Conservation (phyloP, 2,888 invertebrate genomes). For the Synergus umbraculus region DNA sequence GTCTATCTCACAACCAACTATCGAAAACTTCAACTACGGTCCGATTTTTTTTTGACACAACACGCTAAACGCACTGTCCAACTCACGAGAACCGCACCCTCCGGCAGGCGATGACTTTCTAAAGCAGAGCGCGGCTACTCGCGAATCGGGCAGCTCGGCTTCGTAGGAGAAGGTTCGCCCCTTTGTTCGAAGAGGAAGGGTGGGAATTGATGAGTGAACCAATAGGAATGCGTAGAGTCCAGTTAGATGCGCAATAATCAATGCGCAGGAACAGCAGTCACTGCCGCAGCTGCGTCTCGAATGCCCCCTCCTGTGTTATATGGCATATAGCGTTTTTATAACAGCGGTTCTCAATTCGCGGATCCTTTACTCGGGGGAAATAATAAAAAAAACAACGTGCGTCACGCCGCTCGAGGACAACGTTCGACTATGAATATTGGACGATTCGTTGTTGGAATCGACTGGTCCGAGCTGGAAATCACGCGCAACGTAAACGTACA, state of each 20-base stretch:
- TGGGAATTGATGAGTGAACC: not conserved
- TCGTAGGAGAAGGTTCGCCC: conserved; percentile 38
- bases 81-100: conserved; percentile 30
- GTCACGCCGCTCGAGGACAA: conserved; percentile 39
- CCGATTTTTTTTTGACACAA: conserved; percentile 26
- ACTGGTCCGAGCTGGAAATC: conserved; percentile 13
- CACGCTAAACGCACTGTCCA: not conserved
- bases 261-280: conserved; percentile 15
- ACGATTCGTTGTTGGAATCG: conserved; percentile 6
- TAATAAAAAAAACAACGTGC: conserved; percentile 34
- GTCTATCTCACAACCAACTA: not conserved
- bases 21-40: not conserved
- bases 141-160: conserved; percentile 12
- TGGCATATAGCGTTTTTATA: conserved; percentile 10
- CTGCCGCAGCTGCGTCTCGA: conserved; percentile 47
- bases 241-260: conserved; percentile 40
- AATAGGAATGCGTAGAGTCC: not conserved
- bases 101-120: conserved; percentile 42
- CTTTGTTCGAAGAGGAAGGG: conserved; percentile 22
- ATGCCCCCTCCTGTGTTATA: conserved; percentile 43
- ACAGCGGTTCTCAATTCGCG: conserved; percentile 3
- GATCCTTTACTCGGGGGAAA: not conserved
- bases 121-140: not conserved
- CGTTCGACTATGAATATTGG: conserved; percentile 28
- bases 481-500: not conserved